A percentile compares a stretch with the other conserved stretches of the same genome.
Conservation (phyloP, 2,113 vertebrate genomes). For the Cygnus buccinator region DNA sequence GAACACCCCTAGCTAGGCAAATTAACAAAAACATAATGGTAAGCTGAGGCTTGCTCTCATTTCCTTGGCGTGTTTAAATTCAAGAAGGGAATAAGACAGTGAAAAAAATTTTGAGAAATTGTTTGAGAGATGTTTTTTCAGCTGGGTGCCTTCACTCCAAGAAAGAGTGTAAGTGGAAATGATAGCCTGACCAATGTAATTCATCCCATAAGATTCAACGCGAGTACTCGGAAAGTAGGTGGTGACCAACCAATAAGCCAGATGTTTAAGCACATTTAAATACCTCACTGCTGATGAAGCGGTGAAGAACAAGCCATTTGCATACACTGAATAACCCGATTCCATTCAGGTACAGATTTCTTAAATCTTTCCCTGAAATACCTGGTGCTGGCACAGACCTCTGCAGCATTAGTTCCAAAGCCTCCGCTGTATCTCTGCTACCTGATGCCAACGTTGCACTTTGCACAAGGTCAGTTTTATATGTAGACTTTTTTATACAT, state of each 20-base stretch:
- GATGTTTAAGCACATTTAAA: neutral
- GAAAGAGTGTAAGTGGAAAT: neutral
- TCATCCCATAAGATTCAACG: neutral
- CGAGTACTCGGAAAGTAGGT: neutral
- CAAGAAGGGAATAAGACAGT: neutral
- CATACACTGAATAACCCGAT: rapidly evolving
- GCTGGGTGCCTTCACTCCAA: neutral
- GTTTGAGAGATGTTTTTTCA: neutral
- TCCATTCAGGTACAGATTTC: neutral
- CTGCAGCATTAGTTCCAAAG: neutral
- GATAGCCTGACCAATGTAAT: neutral
- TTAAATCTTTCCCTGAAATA: neutral
- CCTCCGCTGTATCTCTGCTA: neutral
- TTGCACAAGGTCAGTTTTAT: neutral
- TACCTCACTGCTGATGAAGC: rapidly evolving
- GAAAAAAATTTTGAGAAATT: neutral
- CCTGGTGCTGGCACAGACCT: neutral
- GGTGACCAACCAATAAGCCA: neutral
- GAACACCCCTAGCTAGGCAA: neutral
- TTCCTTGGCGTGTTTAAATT: neutral
- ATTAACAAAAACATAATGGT: neutral
- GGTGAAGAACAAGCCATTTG: rapidly evolving
- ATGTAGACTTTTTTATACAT: rapidly evolving
- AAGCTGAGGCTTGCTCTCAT: rapidly evolving
- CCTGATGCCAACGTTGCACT: neutral